These are phyloP conservation scores for Stegostoma tigrinum DNA, from an alignment of 2,113 vertebrate species.

Conservation along the genomic window DNA sequence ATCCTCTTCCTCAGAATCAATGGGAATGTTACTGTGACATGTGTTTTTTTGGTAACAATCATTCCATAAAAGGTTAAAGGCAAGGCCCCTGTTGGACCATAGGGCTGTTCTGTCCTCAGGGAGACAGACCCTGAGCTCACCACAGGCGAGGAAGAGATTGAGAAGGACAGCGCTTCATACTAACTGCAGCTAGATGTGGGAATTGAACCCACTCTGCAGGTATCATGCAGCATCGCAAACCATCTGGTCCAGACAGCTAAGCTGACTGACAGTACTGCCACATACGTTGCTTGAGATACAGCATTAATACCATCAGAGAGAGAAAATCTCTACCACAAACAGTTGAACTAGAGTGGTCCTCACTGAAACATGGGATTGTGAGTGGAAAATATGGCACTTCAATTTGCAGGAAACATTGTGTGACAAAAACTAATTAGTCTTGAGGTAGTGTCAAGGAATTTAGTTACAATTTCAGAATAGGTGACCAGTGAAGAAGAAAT, in stretches of 20 bases:
- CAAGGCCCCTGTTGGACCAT: too few relatives aligned
- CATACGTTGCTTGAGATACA: neutral
- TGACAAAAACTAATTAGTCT: neutral
- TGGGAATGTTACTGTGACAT: neutral
- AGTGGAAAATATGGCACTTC: neutral
- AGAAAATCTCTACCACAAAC: neutral
- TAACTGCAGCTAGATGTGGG: too few relatives aligned
- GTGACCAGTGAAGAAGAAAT: neutral
- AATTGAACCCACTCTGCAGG: too few relatives aligned
- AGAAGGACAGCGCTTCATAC: too few relatives aligned
- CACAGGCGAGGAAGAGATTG: too few relatives aligned
- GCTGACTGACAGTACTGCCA: too few relatives aligned
- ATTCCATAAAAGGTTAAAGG: neutral
- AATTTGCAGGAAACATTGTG: neutral
- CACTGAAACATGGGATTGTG: neutral
- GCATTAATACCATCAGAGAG: neutral
- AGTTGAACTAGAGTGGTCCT: neutral
- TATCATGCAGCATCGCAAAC: too few relatives aligned
- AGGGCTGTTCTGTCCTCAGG: too few relatives aligned
- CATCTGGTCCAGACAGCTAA: too few relatives aligned
- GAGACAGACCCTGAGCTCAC: too few relatives aligned
- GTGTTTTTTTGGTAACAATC: neutral
- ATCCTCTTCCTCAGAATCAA: neutral
- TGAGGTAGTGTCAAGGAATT: neutral
- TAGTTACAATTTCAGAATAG: neutral